Base-by-base conservation (phyloP, 2,113 vertebrate genomes). In the Sapajus apella region DNA sequence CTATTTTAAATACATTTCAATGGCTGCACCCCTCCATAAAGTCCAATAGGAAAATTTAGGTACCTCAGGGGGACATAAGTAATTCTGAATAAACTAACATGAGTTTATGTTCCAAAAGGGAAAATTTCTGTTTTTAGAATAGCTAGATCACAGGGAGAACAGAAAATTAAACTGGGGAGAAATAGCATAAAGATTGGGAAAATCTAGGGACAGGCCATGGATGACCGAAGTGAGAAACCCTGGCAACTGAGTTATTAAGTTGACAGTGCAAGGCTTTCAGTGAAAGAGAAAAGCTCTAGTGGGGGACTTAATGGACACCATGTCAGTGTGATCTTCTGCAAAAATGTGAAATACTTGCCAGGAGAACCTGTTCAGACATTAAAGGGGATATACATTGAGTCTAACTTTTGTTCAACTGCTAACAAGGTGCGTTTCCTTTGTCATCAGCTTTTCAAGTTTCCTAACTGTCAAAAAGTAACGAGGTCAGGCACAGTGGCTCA, bases 21-120 rank as follows among this genome's bases (percentile, higher is more conserved):
- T 70, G 52, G 52, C 61, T 94, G 3, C 1, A n/a, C 37, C 9
- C 6, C 37, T 68, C 40, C 14, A 83, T 87, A 32, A 52, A 92
- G 23, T 79, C 93, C 3, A 73, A 89, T 40, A 86, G 87, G 45
- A 97, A 96, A 87, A 83, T 73, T 77, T 52, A 45, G 87, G 77
- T 94, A 83, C 52, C 47, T 87, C 17, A n/a, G 79, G 50, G 85
- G 96, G 23, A 56, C 10, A 86, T 77, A 93, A 79, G 76, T 92
- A 87, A 94, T 40, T 83, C 8, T 77, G 84, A 97, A 81, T 96
- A 96, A 95, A 82, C 95, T 96, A 95, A 56, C 18, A 83, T 97
- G 56, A n/a, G 82, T 68, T 95, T 95, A 86, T 87, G 47, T 6
- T 43, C 58, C 56, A 72, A 32, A 9, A 87, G 52, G n/a, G 66